Evolutionary conservation across 2,888 invertebrate genomes (phyloP).

Genomic region (Operophtera brumata): DNA sequence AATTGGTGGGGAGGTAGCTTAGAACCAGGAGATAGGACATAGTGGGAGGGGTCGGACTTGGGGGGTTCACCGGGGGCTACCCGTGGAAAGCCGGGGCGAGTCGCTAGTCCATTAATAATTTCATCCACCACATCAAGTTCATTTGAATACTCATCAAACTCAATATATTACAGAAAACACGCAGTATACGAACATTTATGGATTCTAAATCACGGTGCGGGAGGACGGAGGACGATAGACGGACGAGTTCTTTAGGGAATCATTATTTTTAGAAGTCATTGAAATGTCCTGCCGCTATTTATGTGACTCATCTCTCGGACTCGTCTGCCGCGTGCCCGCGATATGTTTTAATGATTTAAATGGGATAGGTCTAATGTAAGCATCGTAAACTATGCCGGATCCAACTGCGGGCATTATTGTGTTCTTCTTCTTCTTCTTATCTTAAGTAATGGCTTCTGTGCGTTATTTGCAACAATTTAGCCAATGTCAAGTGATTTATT

Average conservation of each 20-base stretch:
- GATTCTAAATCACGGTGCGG: conserved; percentile 44
- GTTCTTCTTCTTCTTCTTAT: too few relatives aligned
- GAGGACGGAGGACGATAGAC: conserved; percentile 19
- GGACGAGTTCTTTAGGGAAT: conserved; percentile 38
- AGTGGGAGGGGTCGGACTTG: too few relatives aligned
- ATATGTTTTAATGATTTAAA: conserved; percentile 1
- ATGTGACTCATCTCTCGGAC: conserved; percentile 39
- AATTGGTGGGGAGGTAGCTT: too few relatives aligned
- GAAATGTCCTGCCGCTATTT: conserved; percentile 46
- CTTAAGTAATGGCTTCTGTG: too few relatives aligned
- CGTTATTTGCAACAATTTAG: too few relatives aligned
- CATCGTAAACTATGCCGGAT: background rate
- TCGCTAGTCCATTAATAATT: conserved; percentile 23
- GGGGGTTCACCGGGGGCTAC: too few relatives aligned
- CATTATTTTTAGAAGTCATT: conserved; percentile 46
- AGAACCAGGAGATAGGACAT: too few relatives aligned
- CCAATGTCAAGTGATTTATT: too few relatives aligned
- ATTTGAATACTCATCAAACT: conserved; percentile 29
- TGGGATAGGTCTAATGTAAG: conserved; percentile 9
- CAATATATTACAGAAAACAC: conserved; percentile 34
- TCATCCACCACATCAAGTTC: conserved; percentile 3
- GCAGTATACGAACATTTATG: conserved; percentile 43
- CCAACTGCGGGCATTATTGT: too few relatives aligned
- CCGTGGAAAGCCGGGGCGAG: too few relatives aligned
- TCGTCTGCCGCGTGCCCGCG: conserved; percentile 31